These are phyloP conservation scores for Heteropelma amictum DNA, from an alignment of 2,888 invertebrate species.

Conservation along the genomic window DNA sequence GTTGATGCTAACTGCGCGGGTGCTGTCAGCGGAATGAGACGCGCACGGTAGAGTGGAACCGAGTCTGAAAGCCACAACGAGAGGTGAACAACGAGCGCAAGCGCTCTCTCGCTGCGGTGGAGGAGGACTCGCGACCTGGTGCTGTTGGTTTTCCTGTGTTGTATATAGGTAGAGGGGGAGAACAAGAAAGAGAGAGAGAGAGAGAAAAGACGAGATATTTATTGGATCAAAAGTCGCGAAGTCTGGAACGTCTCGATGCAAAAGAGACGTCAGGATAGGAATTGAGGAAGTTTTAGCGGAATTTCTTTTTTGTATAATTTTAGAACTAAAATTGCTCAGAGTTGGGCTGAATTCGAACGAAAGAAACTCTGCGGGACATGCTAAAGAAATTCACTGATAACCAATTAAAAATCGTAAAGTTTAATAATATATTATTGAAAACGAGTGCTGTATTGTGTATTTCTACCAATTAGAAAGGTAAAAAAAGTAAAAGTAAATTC, in stretches of 20 bases:
- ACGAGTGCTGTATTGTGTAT: no score
- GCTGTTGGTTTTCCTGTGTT: slow-evolving; percentile 18
- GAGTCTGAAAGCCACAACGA: slow-evolving; percentile 31
- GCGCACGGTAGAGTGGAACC: slow-evolving; percentile 38
- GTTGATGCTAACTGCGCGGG: slow-evolving; percentile 58
- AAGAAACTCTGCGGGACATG: no score
- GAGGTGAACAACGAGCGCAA: slow-evolving; percentile 53
- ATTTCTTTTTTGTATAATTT: neutral
- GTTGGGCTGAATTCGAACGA: no score
- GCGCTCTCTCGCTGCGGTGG: slow-evolving; percentile 53
- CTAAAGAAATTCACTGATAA: no score
- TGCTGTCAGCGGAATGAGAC: slow-evolving; percentile 72
- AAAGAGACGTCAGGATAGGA: slow-evolving; percentile 3
- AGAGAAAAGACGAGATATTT: slow-evolving; percentile 48
- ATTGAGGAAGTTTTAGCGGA: neutral
- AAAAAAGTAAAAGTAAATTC: no score
- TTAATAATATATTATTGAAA: no score
- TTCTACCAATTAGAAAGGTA: no score
- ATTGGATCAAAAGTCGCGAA: slow-evolving; percentile 55
- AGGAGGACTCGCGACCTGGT: slow-evolving; percentile 47
- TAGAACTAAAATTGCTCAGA: no score
- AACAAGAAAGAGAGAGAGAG: slow-evolving; percentile 34
- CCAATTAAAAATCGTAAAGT: no score
- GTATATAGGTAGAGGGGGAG: slow-evolving; percentile 8
- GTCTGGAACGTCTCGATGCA: slow-evolving; percentile 28